Conservation (phyloP, 2,888 invertebrate genomes). For the Caenorhabditis sp. region DNA sequence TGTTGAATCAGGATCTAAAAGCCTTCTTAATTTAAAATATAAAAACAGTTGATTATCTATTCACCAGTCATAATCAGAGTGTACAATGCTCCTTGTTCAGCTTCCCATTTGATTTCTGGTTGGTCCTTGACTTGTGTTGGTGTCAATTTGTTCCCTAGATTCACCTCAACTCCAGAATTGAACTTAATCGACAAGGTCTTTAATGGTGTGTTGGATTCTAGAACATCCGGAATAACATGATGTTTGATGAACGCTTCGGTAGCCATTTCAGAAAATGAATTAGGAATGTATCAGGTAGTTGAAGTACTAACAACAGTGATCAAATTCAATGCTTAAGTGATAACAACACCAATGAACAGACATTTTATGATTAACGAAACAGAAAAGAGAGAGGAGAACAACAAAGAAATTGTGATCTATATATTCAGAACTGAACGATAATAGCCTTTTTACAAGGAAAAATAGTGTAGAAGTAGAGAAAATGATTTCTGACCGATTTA, state of each 20-base stretch:
- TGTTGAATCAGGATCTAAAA: slow-evolving; percentile 87
- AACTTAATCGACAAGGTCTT: slow-evolving; percentile 74
- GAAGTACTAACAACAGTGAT: too few relatives aligned
- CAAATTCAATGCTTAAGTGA: too few relatives aligned
- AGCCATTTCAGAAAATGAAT: slow-evolving; percentile 39
- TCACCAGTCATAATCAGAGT: slow-evolving; percentile 85
- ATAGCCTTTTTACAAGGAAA: too few relatives aligned
- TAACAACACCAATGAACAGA: too few relatives aligned
- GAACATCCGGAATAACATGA: slow-evolving; percentile 81
- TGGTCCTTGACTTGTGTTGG: slow-evolving; percentile 76
- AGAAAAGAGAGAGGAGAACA: too few relatives aligned
- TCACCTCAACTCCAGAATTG: slow-evolving; percentile 64
- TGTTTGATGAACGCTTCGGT: slow-evolving; percentile 73
- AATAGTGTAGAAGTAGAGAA: too few relatives aligned
- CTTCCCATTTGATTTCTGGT: slow-evolving; percentile 79
- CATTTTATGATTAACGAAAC: too few relatives aligned
- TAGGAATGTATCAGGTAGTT: too few relatives aligned
- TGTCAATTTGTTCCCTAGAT: slow-evolving; percentile 69
- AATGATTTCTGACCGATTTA: too few relatives aligned
- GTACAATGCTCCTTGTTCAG: slow-evolving; percentile 76
- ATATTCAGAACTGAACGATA: too few relatives aligned
- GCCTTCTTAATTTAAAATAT: neutral
- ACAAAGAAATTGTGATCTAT: too few relatives aligned
- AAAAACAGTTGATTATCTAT: slow-evolving; percentile 10
- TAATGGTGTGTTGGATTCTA: slow-evolving; percentile 78